Evolutionary conservation across 30 jellyfish, hydroid and myxozoan genomes (phyloP).

Genomic region (Aurelia sp.): DNA sequence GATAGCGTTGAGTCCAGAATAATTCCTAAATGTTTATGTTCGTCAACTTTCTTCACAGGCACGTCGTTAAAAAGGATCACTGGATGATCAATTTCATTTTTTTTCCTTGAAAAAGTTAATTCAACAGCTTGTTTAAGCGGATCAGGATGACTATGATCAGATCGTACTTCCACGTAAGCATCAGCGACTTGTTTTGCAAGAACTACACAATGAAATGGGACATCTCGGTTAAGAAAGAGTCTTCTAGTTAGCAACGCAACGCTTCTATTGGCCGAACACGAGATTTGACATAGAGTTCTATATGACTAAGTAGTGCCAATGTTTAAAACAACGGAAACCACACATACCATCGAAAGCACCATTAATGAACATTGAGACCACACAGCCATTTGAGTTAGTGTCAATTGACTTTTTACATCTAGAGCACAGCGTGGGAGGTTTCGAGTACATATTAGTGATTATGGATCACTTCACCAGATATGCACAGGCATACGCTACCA

Average conservation of each 20-base stretch:
- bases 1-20: too few relatives aligned
- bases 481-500: slow-evolving; percentile 75
- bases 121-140: too few relatives aligned
- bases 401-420: slow-evolving; percentile 20
- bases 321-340: slow-evolving; percentile 30
- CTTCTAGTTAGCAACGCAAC: slow-evolving; percentile 28
- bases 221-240: slow-evolving; percentile 44
- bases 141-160: too few relatives aligned
- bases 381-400: slow-evolving; percentile 27
- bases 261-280: slow-evolving; percentile 45
- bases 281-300: not conserved
- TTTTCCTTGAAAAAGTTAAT: too few relatives aligned
- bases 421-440: slow-evolving; percentile 32
- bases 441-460: slow-evolving; percentile 36
- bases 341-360: not conserved
- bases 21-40: too few relatives aligned
- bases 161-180: slow-evolving; percentile 24
- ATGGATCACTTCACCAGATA: slow-evolving; percentile 69
- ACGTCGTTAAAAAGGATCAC: too few relatives aligned
- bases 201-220: slow-evolving; percentile 58
- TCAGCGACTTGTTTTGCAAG: not conserved
- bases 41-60: too few relatives aligned
- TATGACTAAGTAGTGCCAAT: not conserved
- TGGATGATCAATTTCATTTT: too few relatives aligned
- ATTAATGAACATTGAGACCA: slow-evolving; percentile 8